These are phyloP conservation scores for Champsocephalus gunnari DNA, from an alignment of 2,797 vertebrate genomes.

Conservation along the genomic window DNA sequence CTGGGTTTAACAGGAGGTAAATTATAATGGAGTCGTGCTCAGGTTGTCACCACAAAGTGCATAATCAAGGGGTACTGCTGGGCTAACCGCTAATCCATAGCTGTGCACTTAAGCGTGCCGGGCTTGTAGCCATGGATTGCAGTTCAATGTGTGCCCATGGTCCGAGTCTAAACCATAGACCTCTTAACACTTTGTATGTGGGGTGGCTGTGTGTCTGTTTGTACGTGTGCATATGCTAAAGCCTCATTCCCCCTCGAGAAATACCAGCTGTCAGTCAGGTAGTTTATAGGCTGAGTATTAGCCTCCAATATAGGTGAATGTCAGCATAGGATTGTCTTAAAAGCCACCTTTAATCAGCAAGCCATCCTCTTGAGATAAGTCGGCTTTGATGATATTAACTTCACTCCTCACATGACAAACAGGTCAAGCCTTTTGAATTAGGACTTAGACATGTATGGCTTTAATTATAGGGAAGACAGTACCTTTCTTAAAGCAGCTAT, in stretches of 20 bases:
- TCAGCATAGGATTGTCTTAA: slow-evolving; percentile 71
- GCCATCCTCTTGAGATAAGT: slow-evolving; percentile 57
- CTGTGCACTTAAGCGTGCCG: slow-evolving; percentile 71
- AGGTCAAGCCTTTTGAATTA: slow-evolving; percentile 56
- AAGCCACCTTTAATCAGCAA: slow-evolving; percentile 78
- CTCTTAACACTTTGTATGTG: slow-evolving; percentile 25
- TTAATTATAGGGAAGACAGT: slow-evolving; percentile 58
- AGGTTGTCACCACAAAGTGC: slow-evolving; percentile 73
- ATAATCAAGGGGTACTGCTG: slow-evolving; percentile 72
- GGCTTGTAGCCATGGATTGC: slow-evolving; percentile 54
- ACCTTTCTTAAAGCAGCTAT: slow-evolving; percentile 10
- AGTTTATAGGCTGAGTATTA: slow-evolving; percentile 77
- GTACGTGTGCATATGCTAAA: slow-evolving; percentile 30
- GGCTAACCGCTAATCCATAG: slow-evolving; percentile 77
- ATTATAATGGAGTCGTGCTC: slow-evolving; percentile 76
- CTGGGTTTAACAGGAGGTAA: slow-evolving; percentile 75
- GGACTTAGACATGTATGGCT: slow-evolving; percentile 65
- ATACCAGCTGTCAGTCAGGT: slow-evolving; percentile 64
- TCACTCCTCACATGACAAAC: slow-evolving; percentile 66
- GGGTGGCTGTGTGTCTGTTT: slow-evolving; percentile 24
- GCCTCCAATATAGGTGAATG: slow-evolving; percentile 75
- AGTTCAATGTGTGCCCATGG: slow-evolving; percentile 55
- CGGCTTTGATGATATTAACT: slow-evolving; percentile 73
- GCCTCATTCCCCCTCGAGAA: slow-evolving; percentile 17
- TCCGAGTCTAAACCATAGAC: slow-evolving; percentile 45